Percentiles rank a stretch among this genome's conserved stretches.
Evolutionary conservation across 2,888 invertebrate species (phyloP).

Genomic region (Caenorhabditis angaria): DNA sequence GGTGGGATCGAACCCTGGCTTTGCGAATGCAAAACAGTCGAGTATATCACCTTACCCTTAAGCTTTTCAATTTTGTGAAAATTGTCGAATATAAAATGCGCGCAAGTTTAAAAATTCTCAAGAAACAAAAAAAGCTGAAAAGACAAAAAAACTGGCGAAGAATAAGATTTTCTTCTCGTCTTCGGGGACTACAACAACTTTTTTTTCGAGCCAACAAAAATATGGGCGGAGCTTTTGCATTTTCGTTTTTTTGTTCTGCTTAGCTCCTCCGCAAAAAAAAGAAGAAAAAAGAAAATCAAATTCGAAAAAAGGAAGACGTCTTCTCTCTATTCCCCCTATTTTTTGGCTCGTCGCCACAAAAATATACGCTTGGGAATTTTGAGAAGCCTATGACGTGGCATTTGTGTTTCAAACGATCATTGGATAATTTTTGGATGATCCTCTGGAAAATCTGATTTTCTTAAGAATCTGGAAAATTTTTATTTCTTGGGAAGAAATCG

Average conservation of each 20-base stretch:
- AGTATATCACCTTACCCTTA: too few species aligned
- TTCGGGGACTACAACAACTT: constrained; percentile 1
- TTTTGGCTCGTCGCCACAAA: background rate
- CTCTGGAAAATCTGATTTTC: too few species aligned
- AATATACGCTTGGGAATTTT: background rate
- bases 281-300: constrained; percentile 2
- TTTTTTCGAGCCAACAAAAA: constrained; percentile 1
- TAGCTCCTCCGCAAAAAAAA: background rate
- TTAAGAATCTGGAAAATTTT: too few species aligned
- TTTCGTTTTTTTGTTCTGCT: too few species aligned
- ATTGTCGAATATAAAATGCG: too few species aligned
- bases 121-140: background rate
- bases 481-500: too few species aligned
- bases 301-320: background rate
- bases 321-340: background rate
- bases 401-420: too few species aligned
- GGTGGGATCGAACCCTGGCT: too few species aligned
- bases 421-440: too few species aligned
- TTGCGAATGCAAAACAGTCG: too few species aligned
- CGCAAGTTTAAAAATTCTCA: too few species aligned
- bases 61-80: too few species aligned
- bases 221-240: background rate
- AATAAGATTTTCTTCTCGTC: background rate
- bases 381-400: background rate
- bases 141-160: background rate